Evolutionary conservation across 2,797 vertebrate genomes (phyloP), one percentile per base, ranked within the genome.

Genomic region (Pangasius krempfi): DNA sequence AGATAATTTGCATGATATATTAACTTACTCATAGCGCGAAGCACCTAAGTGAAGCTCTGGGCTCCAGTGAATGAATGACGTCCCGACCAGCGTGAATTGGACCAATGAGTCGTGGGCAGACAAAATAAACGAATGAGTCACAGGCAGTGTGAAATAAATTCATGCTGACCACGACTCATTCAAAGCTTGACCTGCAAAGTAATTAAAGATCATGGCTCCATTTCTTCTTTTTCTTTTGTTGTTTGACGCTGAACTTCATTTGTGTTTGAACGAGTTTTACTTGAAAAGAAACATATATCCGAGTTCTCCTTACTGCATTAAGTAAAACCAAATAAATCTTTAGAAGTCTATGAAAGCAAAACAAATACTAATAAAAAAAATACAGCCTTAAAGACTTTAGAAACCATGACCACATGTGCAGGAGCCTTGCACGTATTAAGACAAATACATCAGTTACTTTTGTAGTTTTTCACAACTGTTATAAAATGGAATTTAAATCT

Each of bases 71-170:
- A 30, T 68, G 14, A 52, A 52, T 20, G 82, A 84, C 8, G 5
- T 33, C 18, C 62, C 10, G 12, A 30, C 16, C n/a, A 20, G 37
- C 22, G 37, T 44, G 80, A 47, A 25, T 22, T 66, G 33, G 47
- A 50, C 13, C 8, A 30, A 68, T 30, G 40, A 30, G 60, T n/a
- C 81, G 3, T 18, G 4, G 37, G 58, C 40, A 62, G 78, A 56
- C 50, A 33, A 56, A 56, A 50, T 54, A 52, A 78, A 78, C 4
- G 50, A 80, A 56, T 81, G 78, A 81, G 52, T 81, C 78, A 37
- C 6, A 81, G 30, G 6, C n/a, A 33, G 78, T 3, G 52, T 81
- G 52, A 56, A 81, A 58, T 81, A 47, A 47, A 47, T 47, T 47
- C 44, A 8, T 47, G 44, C 44, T 47, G 44, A 47, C 44, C 44